Evolutionary conservation across 1,140 invertebrate genomes (phyloP).

Genomic region (Drosophila equinoxialis): DNA sequence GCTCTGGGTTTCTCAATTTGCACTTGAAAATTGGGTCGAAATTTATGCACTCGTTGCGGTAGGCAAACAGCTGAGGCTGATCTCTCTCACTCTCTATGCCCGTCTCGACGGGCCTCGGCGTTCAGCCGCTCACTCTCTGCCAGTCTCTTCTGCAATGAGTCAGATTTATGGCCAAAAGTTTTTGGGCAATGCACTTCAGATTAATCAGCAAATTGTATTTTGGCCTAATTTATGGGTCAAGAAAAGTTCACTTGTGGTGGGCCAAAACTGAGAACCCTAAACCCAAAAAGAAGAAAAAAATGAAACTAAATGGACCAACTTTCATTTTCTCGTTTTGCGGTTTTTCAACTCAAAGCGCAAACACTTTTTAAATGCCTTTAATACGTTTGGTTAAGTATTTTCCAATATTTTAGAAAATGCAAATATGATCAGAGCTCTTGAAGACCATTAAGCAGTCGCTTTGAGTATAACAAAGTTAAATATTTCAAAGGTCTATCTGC

Average conservation of each 20-base stretch:
- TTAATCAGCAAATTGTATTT: conserved; percentile 82
- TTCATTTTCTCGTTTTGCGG: conserved; percentile 5
- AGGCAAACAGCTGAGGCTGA: conserved; percentile 56
- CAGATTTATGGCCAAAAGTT: conserved; percentile 74
- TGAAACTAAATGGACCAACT: conserved; percentile 4
- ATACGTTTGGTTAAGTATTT: neutral
- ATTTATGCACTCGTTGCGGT: conserved; percentile 77
- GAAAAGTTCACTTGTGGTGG: conserved; percentile 36
- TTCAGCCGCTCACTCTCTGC: neutral
- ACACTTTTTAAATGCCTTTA: conserved; percentile 1
- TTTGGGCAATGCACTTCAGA: conserved; percentile 72
- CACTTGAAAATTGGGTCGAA: conserved; percentile 80
- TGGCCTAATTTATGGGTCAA: conserved; percentile 70
- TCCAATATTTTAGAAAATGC: neutral
- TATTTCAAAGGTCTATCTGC: too few species aligned
- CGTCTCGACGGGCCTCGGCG: neutral
- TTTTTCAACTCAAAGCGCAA: neutral
- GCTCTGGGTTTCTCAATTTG: conserved; percentile 57
- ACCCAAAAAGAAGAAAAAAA: conserved; percentile 23
- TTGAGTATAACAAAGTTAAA: too few species aligned
- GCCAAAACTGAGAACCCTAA: neutral
- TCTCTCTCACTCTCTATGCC: conserved; percentile 2
- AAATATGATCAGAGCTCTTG: neutral
- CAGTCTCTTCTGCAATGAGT: conserved; percentile 19
- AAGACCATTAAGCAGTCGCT: too few species aligned